Evolutionary conservation across 2,888 invertebrate species (phyloP), one percentile per base, ranked within the genome.

Genomic region (Neuroscelio doddi): DNA sequence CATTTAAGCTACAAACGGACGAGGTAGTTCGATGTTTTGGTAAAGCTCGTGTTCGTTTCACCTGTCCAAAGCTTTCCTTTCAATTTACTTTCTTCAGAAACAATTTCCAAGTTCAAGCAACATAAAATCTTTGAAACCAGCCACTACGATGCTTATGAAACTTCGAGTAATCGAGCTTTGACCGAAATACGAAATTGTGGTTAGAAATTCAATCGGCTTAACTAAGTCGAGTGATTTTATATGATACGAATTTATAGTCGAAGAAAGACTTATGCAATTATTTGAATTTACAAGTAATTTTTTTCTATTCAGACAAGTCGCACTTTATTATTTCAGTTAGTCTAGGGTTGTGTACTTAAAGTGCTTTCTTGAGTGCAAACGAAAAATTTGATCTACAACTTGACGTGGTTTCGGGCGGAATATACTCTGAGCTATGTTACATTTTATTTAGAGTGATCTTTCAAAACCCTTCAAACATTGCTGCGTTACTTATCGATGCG

Each of bases 1-100:
- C n/a, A 39, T 49, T 58, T 52, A 64, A 58, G 47, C 65, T 65
- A 61, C 45, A 36, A 38, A 57, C 42, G 59, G 52, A 61, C 65
- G 51, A 59, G 32, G 46, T 50, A 36, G 41, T 56, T 56, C 56
- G 56, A 51, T 26, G 46, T 50, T 61, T 47, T 47, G 56, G 49
- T 24, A 5, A 26, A 55, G 59, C 50, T 59, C 46, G n/a, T 44
- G 47, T 3, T 21, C 12, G 10, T 12, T 34, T 34, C 34, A 34
- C 34, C 14, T 26, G 26, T 26, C 4, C 8, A 5, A 4, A 26
- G 26, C 26, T 26, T 36, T 42, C 14, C 3, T 32, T 39, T 49
- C 10, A 10, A 3, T 27, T 17, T 9, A 45, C 15, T 17, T 51
- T 47, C 15, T 34, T 34, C 9, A 14, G 14, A 34, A 34, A 5